Conservation (phyloP, 2,888 invertebrate genomes). For the Thysanoteuthis rhombus region DNA sequence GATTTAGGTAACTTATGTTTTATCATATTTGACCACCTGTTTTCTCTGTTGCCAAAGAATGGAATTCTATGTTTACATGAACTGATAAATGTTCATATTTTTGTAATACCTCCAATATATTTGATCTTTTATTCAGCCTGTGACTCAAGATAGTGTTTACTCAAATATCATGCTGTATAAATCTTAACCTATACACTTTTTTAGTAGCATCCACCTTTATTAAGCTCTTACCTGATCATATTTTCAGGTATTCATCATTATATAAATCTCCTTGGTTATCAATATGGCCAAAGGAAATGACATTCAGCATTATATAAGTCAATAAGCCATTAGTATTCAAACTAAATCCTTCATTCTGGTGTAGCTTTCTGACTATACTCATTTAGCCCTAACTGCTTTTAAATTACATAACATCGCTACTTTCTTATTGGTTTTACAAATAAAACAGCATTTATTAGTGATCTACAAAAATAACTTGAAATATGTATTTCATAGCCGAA, state of each 20-base stretch:
- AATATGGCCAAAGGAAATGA: background rate
- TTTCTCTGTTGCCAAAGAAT: too few species aligned
- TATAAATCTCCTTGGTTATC: too few species aligned
- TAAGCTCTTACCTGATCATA: too few species aligned
- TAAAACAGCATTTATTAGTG: background rate
- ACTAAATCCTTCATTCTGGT: background rate
- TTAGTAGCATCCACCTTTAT: too few species aligned
- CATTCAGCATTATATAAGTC: background rate
- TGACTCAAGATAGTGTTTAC: too few species aligned
- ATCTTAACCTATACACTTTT: too few species aligned
- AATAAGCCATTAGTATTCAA: background rate
- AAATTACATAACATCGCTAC: background rate
- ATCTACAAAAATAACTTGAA: background rate
- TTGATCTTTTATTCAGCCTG: too few species aligned
- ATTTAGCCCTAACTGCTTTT: background rate
- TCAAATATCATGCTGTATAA: too few species aligned
- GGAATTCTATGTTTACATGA: too few species aligned
- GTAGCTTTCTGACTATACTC: background rate
- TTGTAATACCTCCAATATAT: too few species aligned
- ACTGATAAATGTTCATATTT: too few species aligned
- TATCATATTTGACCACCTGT: background rate
- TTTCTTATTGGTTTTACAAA: background rate
- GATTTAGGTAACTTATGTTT: background rate
- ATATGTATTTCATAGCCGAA: background rate
- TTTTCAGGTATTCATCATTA: too few species aligned